A percentile compares a stretch with the other conserved stretches of the same genome.
Conservation (phyloP, 2,797 vertebrate genomes). For the Phoeniculus purpureus region DNA sequence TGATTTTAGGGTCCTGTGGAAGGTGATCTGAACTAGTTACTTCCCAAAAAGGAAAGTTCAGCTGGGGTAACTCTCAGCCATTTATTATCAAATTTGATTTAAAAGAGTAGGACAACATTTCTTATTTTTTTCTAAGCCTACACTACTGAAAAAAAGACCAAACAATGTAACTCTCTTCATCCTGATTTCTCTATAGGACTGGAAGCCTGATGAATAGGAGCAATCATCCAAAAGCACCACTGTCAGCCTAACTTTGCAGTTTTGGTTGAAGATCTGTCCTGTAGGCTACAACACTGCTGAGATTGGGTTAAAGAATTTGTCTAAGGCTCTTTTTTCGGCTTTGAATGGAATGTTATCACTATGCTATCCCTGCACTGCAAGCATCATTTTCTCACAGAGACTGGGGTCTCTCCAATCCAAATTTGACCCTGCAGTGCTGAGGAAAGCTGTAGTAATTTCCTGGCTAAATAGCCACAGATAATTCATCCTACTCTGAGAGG, state of each 20-base stretch:
- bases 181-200: constrained; percentile 29
- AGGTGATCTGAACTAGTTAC: constrained; percentile 14
- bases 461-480: constrained; percentile 14
- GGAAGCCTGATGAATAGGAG: constrained; percentile 56
- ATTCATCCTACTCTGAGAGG: not conserved
- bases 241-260: constrained; percentile 57
- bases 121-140: not conserved
- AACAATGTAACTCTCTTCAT: constrained; percentile 45
- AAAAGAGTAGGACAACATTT: constrained; percentile 55
- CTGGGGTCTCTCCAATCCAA: not conserved
- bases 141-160: not conserved
- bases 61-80: constrained; percentile 35
- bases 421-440: not conserved
- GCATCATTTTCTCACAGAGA: not conserved
- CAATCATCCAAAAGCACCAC: constrained; percentile 60
- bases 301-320: constrained; percentile 27
- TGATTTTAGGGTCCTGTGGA: not conserved
- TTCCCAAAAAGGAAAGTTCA: constrained; percentile 50
- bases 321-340: not conserved
- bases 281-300: constrained; percentile 50
- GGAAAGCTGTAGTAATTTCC: not conserved
- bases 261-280: constrained; percentile 41
- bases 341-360: not conserved
- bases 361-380: not conserved
- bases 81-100: constrained; percentile 66